Percentiles rank a stretch among this genome's conserved stretches.
Conservation (phyloP, 2,888 invertebrate species). For the Myopa tessellatipennis region DNA sequence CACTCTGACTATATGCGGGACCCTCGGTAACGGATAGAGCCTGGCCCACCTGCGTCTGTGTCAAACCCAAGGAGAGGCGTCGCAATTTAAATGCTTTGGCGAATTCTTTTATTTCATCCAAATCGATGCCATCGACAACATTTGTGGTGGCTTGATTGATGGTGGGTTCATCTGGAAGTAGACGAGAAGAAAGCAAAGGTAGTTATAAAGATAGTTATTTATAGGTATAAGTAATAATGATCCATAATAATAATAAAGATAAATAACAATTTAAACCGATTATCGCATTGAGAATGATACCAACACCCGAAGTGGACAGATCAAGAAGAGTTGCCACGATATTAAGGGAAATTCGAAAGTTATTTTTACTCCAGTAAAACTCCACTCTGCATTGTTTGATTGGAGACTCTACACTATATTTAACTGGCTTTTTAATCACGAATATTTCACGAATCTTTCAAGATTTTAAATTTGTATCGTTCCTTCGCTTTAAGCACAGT, state of each 20-base stretch:
- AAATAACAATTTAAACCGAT: not conserved
- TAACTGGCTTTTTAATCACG: too few species aligned
- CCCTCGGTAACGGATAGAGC: constrained; percentile 96
- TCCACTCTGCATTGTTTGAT: too few species aligned
- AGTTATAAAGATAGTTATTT: too few species aligned
- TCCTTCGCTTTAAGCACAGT: not conserved
- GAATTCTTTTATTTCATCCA: constrained; percentile 98
- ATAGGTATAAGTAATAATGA: constrained; percentile 34
- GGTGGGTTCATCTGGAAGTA: constrained; percentile 82
- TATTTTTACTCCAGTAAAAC: too few species aligned
- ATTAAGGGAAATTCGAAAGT: too few species aligned
- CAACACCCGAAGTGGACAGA: too few species aligned
- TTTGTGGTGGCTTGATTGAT: constrained; percentile 94
- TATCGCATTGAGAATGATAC: not conserved
- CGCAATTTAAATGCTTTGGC: constrained; percentile 96
- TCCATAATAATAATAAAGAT: not conserved
- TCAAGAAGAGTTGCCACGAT: too few species aligned
- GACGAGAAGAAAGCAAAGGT: constrained; percentile 29
- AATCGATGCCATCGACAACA: constrained; percentile 95
- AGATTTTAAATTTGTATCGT: too few species aligned
- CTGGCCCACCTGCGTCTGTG: constrained; percentile 98
- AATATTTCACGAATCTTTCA: too few species aligned
- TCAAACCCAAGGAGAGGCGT: constrained; percentile 91
- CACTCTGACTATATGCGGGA: constrained; percentile 98
- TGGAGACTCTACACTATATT: too few species aligned